Conservation (phyloP, 2,113 vertebrate genomes). For the Microtus ochrogaster region DNA sequence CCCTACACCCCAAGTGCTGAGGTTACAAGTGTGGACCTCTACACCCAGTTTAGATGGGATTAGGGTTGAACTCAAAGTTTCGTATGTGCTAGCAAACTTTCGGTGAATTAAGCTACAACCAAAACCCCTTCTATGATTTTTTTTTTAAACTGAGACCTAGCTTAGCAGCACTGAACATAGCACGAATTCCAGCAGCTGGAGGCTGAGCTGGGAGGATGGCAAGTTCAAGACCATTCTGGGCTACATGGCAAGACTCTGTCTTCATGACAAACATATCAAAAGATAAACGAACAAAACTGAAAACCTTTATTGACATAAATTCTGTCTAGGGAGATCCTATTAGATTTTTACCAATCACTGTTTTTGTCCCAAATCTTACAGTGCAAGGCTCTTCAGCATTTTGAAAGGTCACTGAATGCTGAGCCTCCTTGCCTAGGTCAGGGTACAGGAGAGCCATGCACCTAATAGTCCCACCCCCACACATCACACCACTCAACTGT, state of each 20-base stretch:
- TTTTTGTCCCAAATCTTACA: background rate
- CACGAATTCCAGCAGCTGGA: background rate
- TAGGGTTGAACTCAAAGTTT: background rate
- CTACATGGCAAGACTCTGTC: background rate
- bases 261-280: background rate
- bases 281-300: background rate
- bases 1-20: background rate
- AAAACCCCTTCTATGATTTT: no score
- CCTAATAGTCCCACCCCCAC: background rate
- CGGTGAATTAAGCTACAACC: background rate
- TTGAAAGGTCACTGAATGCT: background rate
- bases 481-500: background rate
- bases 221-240: background rate
- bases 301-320: background rate
- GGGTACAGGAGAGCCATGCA: accelerated
- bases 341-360: background rate
- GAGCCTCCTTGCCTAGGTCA: background rate
- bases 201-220: background rate
- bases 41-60: background rate
- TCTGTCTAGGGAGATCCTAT: background rate
- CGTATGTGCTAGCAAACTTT: background rate
- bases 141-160: no score
- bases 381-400: background rate
- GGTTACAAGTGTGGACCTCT: background rate
- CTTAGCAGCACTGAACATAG: background rate